phyloP scores from a whole-genome alignment of 2,888 invertebrate species.

The Drosophila birchii region DNA sequence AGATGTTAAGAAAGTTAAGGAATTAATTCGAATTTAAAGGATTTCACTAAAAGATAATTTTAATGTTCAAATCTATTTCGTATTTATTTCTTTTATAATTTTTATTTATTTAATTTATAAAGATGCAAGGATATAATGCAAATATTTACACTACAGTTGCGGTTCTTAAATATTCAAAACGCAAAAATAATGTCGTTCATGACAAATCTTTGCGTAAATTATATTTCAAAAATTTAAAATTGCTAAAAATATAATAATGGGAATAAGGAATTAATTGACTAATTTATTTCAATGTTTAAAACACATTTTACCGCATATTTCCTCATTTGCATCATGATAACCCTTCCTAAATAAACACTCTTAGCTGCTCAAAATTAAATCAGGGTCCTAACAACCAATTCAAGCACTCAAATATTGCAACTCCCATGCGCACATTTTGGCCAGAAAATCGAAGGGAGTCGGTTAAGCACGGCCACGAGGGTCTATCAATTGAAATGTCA shows the following conservation, averaged over 20 bases:
- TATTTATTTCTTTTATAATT: no score
- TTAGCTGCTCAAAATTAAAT: background rate
- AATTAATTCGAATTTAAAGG: no score
- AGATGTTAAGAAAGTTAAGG: no score
- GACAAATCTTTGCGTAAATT: background rate
- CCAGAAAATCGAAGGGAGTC: conserved; percentile 21
- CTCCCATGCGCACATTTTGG: conserved; percentile 24
- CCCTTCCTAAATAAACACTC: background rate
- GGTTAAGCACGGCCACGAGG: conserved; percentile 29
- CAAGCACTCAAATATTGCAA: conserved; percentile 13
- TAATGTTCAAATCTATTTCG: no score
- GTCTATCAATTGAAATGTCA: conserved; percentile 76
- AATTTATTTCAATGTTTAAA: background rate
- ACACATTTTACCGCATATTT: background rate
- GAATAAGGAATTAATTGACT: background rate
- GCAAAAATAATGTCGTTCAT: background rate
- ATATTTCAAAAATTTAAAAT: background rate
- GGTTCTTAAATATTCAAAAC: no score
- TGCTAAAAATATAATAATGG: background rate
- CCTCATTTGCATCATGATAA: background rate
- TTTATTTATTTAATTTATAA: background rate
- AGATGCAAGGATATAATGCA: background rate
- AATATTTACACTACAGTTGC: background rate
- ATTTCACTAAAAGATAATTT: no score
- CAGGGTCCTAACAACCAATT: background rate